Evolutionary conservation across 2,888 invertebrate species (phyloP).

Genomic region (Aethes cnicana): DNA sequence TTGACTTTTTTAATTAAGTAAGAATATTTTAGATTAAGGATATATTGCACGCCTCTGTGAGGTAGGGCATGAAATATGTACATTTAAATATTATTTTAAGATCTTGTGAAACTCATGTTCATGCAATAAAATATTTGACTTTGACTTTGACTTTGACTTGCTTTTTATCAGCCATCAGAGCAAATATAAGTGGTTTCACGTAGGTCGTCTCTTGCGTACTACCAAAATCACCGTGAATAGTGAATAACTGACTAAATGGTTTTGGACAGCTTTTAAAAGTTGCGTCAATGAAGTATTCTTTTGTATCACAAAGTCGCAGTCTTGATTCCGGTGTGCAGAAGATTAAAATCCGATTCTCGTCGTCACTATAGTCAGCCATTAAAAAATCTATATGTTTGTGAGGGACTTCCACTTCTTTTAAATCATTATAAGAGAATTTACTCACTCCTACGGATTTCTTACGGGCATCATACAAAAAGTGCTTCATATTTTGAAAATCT

Average conservation of each 20-base stretch:
- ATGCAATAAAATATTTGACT: no score
- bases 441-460: conserved; percentile 9
- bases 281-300: conserved; percentile 20
- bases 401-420: conserved; percentile 11
- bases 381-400: background rate
- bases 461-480: conserved; percentile 8
- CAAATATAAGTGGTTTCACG: background rate
- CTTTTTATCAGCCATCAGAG: background rate
- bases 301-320: conserved; percentile 4
- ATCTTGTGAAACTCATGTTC: no score
- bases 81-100: no score
- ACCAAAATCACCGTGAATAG: background rate
- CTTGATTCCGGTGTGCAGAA: conserved; percentile 14
- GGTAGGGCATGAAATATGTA: no score
- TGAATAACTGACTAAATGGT: background rate
- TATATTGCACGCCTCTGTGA: no score
- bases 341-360: conserved; percentile 6
- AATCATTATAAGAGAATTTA: conserved; percentile 1
- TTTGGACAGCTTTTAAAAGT: conserved; percentile 7
- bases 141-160: no score
- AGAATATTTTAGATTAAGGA: no score
- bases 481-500: conserved; percentile 13
- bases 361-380: conserved; percentile 3
- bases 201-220: background rate
- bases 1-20: no score